Base-by-base conservation (phyloP, 1,140 invertebrate genomes). In the Leguminivora glycinivorella region DNA sequence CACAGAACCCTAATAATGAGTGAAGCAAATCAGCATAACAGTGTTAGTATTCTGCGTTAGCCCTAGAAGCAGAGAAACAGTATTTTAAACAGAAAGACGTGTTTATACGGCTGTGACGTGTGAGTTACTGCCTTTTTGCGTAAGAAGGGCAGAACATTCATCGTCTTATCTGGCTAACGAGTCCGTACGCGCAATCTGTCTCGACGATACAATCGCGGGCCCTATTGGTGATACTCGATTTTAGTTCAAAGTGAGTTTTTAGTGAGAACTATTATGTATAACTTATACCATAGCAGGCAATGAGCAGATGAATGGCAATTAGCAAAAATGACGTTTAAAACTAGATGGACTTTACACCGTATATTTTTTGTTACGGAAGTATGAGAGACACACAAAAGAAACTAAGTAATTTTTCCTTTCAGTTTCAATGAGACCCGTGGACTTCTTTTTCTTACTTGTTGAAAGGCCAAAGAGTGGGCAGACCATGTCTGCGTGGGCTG, bases 101-200 rank as follows among this genome's bases (percentile, higher is more conserved):
- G 14, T 52, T 22, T 52, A 22, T 10, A 22, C 19, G 6, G 0
- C 2, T 22, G 6, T 52, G 22, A 22, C 17, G 22, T 52, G 47
- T 22, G 6, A 52, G n/a, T 52, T 52, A 52, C 19, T 17, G 2
- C 47, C 17, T 52, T 52, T 52, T 22, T 1, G n/a, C 17, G 9
- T 52, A 52, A 52, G 19, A 52, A 52, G 47, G 47, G 47, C 47
- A 81, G 71, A 72, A 58, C 75, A 84, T 80, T 80, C 73, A 78
- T 79, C 75, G 74, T 72, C 43, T 80, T 83, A 84, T 83, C 83
- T 77, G 31, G 38, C 70, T 77, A 82, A 83, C 80, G 76, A 83
- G 78, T 81, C 69, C 52, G 67, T 77, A 75, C 73, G 77, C 74
- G 72, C 78, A 82, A 82, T 82, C 80, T 79, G 74, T 79, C 77